Percentiles rank a stretch among this genome's conserved stretches.
Conservation (phyloP, 2,888 invertebrate species). For the Alloplasta piceator region DNA sequence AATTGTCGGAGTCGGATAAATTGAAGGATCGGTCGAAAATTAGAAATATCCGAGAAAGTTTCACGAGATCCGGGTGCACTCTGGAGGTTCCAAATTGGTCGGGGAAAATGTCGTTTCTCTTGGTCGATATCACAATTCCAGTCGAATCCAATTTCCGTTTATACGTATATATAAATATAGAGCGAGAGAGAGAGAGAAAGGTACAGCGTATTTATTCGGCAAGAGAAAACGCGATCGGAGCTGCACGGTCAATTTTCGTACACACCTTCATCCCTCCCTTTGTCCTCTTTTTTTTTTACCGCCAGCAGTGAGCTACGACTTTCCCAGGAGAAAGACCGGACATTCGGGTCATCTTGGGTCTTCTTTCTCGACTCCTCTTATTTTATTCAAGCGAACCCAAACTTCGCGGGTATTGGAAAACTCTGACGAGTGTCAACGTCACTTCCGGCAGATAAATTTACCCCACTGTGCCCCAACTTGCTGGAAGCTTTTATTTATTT, state of each 20-base stretch:
- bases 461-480: no score
- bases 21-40: conserved; percentile 3
- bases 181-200: neutral
- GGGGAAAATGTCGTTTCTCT: conserved; percentile 36
- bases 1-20: neutral
- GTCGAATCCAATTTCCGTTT: conserved; percentile 51
- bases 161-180: neutral
- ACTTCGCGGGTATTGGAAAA: no score
- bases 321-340: no score
- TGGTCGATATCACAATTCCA: conserved; percentile 11
- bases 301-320: no score
- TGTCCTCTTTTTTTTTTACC: conserved; percentile 9
- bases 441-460: no score
- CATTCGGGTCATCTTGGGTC: no score
- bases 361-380: no score
- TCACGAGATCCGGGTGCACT: neutral
- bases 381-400: no score
- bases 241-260: conserved; percentile 38
- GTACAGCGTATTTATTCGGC: conserved; percentile 34
- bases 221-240: neutral
- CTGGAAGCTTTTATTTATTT: no score
- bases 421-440: no score
- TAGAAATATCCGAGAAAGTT: conserved; percentile 15
- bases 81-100: conserved; percentile 4
- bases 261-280: conserved; percentile 3